Evolutionary conservation across 2,113 vertebrate genomes (phyloP).

Genomic region (Microcebus murinus): DNA sequence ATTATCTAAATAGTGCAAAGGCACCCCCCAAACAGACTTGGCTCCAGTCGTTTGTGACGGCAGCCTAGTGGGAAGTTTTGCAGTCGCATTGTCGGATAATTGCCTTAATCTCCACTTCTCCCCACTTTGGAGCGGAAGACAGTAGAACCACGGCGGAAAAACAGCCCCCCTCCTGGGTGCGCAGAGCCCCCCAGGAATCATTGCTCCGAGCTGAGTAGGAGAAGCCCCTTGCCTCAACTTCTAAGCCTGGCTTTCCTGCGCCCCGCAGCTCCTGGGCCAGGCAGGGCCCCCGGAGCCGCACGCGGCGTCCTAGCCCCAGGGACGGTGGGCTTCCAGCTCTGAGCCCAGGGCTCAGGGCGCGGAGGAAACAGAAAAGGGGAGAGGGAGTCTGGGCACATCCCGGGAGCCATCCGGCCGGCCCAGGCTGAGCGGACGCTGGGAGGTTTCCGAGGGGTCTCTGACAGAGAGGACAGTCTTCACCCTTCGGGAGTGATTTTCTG

Average conservation of each 20-base stretch:
- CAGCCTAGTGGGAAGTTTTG: background rate
- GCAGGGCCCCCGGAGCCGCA: too few relatives aligned
- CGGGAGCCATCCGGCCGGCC: accelerated
- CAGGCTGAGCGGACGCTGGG: too few relatives aligned
- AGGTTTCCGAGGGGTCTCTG: background rate
- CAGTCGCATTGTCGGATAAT: background rate
- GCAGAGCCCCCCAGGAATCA: background rate
- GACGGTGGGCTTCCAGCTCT: background rate
- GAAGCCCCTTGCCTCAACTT: background rate
- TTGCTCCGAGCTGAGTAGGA: accelerated
- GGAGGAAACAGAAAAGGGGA: accelerated
- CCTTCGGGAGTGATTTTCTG: background rate
- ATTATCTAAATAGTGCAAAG: background rate
- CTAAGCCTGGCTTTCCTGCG: background rate
- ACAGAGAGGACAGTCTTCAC: background rate
- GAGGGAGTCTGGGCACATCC: background rate
- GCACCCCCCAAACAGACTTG: background rate
- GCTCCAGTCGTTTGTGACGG: background rate
- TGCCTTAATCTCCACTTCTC: background rate
- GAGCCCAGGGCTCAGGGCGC: background rate
- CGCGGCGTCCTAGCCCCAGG: too few relatives aligned
- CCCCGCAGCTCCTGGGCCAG: background rate
- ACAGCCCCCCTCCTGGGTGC: background rate
- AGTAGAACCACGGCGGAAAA: background rate
- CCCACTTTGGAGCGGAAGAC: background rate